These are phyloP conservation scores for Mus spretus DNA, from an alignment of 2,797 vertebrate genomes.

Conservation along the genomic window DNA sequence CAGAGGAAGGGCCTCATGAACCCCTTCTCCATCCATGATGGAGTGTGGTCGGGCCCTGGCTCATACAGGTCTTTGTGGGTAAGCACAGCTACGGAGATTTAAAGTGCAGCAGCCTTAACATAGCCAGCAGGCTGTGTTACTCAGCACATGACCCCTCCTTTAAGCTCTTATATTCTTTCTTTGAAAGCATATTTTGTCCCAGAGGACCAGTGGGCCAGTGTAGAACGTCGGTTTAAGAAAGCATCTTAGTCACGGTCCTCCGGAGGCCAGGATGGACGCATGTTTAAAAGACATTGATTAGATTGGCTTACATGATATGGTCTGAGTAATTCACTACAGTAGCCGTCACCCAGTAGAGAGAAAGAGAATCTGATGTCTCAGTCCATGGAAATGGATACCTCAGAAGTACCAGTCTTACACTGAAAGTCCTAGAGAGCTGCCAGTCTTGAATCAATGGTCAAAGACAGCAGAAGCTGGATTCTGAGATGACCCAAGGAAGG, in stretches of 20 bases:
- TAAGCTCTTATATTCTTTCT: not conserved
- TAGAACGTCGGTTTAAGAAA: constrained; percentile 8
- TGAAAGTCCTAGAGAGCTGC: not conserved
- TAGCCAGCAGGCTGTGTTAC: not conserved
- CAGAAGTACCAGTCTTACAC: not conserved
- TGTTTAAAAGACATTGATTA: not conserved
- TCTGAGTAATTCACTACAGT: not conserved
- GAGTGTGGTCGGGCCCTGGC: rapidly evolving
- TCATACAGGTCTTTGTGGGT: not conserved
- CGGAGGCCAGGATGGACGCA: not conserved
- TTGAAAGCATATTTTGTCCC: not conserved
- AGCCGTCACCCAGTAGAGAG: not conserved
- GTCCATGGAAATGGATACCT: not conserved
- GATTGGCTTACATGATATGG: not conserved
- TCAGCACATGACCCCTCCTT: not conserved
- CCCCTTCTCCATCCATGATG: not conserved
- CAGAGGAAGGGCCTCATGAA: not conserved
- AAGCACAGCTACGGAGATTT: not conserved
- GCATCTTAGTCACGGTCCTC: not conserved
- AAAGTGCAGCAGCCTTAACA: not conserved
- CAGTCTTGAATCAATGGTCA: not conserved
- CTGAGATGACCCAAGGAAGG: not conserved
- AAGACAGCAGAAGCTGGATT: not conserved
- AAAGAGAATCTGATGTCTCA: not conserved
- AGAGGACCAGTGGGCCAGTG: not conserved